Conservation (phyloP, 2,888 invertebrate genomes). For the Frankliniella intonsa region DNA sequence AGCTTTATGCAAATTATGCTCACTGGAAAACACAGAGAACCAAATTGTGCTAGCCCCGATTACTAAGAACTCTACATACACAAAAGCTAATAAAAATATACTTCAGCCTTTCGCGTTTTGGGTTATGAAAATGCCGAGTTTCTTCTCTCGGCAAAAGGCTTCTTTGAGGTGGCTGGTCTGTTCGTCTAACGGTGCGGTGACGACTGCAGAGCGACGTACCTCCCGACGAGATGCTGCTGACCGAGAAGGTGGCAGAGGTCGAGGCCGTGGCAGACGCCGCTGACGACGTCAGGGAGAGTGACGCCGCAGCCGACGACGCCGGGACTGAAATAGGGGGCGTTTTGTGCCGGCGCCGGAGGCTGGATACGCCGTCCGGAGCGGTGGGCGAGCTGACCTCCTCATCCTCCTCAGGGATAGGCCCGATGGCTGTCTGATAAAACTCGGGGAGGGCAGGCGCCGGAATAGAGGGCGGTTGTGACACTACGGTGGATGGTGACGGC, state of each 20-base stretch:
- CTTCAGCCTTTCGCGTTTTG: too few relatives aligned
- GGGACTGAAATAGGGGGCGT: slow-evolving; percentile 6
- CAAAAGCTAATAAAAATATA: too few relatives aligned
- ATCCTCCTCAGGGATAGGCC: slow-evolving; percentile 47
- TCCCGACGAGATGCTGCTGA: background rate
- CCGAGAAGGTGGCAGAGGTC: background rate
- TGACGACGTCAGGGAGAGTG: background rate
- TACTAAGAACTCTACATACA: background rate
- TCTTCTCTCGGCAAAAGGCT: background rate
- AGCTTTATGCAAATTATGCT: background rate
- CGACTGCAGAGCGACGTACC: slow-evolving; percentile 12
- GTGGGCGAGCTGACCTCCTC: slow-evolving; percentile 46
- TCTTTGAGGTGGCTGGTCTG: slow-evolving; percentile 11
- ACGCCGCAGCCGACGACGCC: slow-evolving; percentile 4
- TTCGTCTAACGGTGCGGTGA: slow-evolving; percentile 10
- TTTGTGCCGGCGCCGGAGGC: slow-evolving; percentile 41
- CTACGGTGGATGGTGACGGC: background rate
- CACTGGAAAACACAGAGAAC: background rate
- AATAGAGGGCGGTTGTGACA: background rate
- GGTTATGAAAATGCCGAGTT: too few relatives aligned
- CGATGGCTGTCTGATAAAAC: slow-evolving; percentile 4
- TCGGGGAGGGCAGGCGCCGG: background rate
- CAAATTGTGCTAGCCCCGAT: background rate
- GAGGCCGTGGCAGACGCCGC: background rate
- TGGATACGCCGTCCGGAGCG: slow-evolving; percentile 45